Percentiles rank a stretch among this genome's conserved stretches.
phyloP scores from a whole-genome alignment of 2,113 vertebrate genomes.

The Gambusia affinis region DNA sequence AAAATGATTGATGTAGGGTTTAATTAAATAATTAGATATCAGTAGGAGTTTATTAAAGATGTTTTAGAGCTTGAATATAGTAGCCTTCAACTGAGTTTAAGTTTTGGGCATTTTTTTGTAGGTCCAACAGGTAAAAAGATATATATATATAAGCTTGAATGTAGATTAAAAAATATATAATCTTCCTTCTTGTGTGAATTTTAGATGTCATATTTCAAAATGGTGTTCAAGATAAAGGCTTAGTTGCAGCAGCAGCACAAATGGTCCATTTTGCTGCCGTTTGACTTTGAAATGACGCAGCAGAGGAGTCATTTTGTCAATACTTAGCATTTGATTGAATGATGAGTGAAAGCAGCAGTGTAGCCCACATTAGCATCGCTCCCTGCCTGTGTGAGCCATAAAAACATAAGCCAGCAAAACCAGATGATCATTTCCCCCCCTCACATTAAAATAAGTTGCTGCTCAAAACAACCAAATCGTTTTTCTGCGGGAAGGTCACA shows the following conservation, averaged over 20 bases:
- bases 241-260: neutral
- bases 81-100: too few relatives aligned
- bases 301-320: slow-evolving; percentile 41
- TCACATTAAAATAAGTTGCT: slow-evolving; percentile 43
- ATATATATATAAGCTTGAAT: too few relatives aligned
- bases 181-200: neutral
- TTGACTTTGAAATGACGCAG: slow-evolving; percentile 9
- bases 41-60: too few relatives aligned
- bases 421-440: slow-evolving; percentile 44
- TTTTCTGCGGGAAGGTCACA: slow-evolving; percentile 13
- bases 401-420: slow-evolving; percentile 28
- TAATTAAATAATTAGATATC: too few relatives aligned
- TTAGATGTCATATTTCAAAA: neutral
- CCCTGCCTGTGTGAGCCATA: slow-evolving; percentile 35
- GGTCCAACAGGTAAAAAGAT: too few relatives aligned
- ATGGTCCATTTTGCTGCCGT: neutral
- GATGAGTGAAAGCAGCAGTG: slow-evolving; percentile 54
- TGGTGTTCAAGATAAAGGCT: neutral
- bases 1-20: too few relatives aligned
- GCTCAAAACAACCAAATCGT: slow-evolving; percentile 38
- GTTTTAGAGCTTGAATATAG: too few relatives aligned
- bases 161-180: too few relatives aligned
- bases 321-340: slow-evolving; percentile 51
- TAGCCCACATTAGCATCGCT: slow-evolving; percentile 42
- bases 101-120: too few relatives aligned